These are phyloP conservation scores for Paramormyrops hopkinsi DNA, from an alignment of 2,797 vertebrate genomes.

Conservation along the genomic window DNA sequence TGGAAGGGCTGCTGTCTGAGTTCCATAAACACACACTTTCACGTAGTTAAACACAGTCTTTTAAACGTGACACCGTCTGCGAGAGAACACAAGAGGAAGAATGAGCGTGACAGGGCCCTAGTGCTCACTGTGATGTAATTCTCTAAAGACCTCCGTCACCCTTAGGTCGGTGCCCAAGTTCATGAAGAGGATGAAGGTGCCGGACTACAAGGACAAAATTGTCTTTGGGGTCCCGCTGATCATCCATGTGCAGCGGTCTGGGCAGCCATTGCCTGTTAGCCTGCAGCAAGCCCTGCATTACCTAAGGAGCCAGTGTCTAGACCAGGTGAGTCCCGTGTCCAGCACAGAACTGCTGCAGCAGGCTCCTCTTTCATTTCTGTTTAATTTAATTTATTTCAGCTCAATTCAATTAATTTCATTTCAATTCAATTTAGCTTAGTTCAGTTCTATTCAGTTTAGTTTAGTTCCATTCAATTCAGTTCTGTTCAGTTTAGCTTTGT, in stretches of 20 bases:
- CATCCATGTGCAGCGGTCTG: constrained; percentile 88
- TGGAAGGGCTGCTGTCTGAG: not conserved
- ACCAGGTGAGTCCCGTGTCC: constrained; percentile 71
- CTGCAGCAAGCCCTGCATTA: constrained; percentile 89
- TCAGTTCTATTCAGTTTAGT: not conserved
- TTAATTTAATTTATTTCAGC: not conserved
- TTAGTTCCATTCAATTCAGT: not conserved
- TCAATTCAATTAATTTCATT: not conserved
- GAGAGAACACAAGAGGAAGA: not conserved
- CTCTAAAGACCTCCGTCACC: not conserved
- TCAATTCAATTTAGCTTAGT: not conserved
- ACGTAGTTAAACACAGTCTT: not conserved
- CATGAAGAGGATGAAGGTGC: constrained; percentile 97
- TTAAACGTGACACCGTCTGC: not conserved
- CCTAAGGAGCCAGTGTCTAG: constrained; percentile 86
- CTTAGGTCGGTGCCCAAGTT: constrained; percentile 95
- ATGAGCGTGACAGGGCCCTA: not conserved
- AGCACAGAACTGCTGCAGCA: not conserved
- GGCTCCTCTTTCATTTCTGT: not conserved
- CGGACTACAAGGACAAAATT: constrained; percentile 94
- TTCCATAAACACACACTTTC: not conserved
- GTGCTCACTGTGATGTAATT: no score
- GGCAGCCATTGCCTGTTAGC: constrained; percentile 88
- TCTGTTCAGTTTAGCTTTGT: not conserved
- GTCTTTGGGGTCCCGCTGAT: constrained; percentile 95